Percentiles rank a stretch among this genome's conserved stretches.
Conservation (phyloP, 2,888 invertebrate species). For the Melitaea athalia region DNA sequence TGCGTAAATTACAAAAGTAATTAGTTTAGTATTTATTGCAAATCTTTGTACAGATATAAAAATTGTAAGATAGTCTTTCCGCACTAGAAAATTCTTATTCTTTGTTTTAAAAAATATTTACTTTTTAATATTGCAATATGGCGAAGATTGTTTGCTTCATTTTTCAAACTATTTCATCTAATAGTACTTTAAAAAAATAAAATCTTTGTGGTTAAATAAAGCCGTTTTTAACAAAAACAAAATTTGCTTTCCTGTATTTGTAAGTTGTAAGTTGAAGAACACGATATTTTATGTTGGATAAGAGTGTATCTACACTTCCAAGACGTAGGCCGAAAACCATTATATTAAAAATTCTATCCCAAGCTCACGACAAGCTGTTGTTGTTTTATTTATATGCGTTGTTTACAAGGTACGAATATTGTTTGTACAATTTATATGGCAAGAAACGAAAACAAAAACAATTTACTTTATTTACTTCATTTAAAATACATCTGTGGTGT, state of each 20-base stretch:
- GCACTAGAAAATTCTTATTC: no score
- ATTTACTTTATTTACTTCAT: no score
- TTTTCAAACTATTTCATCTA: no score
- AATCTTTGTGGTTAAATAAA: not conserved
- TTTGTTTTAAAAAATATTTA: no score
- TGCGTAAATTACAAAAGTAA: no score
- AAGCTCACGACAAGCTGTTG: not conserved
- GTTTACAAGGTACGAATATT: slow-evolving; percentile 2
- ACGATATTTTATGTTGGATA: not conserved
- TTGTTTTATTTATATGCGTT: not conserved
- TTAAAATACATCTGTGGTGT: no score
- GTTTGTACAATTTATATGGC: not conserved
- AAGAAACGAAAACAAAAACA: not conserved
- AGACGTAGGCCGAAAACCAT: not conserved
- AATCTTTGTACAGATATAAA: no score
- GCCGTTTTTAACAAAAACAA: not conserved
- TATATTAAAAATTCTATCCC: slow-evolving; percentile 8
- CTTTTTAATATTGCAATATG: no score
- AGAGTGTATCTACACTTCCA: not conserved
- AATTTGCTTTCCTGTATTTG: not conserved
- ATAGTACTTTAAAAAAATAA: not conserved
- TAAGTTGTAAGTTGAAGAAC: not conserved
- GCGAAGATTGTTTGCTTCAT: no score
- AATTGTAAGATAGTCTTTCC: no score
- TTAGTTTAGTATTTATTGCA: no score